Base-by-base conservation (phyloP, 2,113 vertebrate species). In the Vulpes vulpes region DNA sequence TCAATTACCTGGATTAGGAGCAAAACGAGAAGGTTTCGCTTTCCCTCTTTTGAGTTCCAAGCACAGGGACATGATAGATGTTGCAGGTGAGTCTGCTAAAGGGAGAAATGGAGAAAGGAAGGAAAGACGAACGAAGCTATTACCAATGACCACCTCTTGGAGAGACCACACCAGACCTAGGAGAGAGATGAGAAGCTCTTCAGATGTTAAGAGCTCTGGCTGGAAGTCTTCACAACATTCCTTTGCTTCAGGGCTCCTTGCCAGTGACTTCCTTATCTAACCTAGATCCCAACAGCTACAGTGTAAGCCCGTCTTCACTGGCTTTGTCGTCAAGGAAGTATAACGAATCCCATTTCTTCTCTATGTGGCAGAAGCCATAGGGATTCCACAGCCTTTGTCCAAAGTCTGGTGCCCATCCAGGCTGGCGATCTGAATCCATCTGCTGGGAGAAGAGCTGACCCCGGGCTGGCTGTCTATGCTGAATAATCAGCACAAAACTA, bases 401-500 rank as follows among this genome's bases (percentile, higher is more conserved):
- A 81, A 95, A 83, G 67, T 59, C 53, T 79, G 86, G 23, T 86
- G 43, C 55, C 51, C 49, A 19, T 55, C 11, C 80, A 91, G 38
- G 49, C 62, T 91, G 91, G 80, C 78, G 60, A 91, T 32, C 57
- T 93, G 57, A 83, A 94, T 95, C 59, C 27, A 81, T 86, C 64
- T 88, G n/a, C 67, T 87, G 49, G 16, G 57, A 92, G 8, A 90
- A 62, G 1, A 82, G 20, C 43, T 91, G 84, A 89, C 62, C 84
- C 8, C 23, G 67, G 67, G 38, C 22, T 88, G 76, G 25, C 38
- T 96, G 10, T 74, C 43, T 38, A 2, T 91, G 78, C 65, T 62
- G 89, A 55, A 59, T 43, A 94, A 93, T 93, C 89, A 96, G 94
- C 85, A 89, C 78, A 79, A 92, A 96, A 83, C 73, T 88, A 94